These are phyloP conservation scores for Pempheris klunzingeri DNA, from an alignment of 2,797 vertebrate species.

Conservation along the genomic window DNA sequence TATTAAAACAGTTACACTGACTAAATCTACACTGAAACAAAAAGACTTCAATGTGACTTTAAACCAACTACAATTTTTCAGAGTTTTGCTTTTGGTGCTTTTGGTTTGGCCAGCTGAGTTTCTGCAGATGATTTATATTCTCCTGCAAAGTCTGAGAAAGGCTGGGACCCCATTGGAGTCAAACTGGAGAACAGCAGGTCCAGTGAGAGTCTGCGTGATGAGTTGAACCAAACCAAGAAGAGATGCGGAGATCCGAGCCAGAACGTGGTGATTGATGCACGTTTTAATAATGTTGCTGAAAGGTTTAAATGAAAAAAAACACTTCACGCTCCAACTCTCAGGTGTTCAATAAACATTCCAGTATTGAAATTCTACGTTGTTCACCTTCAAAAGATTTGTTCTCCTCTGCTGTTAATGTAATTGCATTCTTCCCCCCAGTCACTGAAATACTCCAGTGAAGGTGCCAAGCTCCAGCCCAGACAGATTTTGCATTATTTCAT, in stretches of 20 bases:
- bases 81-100: not conserved
- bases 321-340: constrained; percentile 29
- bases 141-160: constrained; percentile 20
- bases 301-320: constrained; percentile 41
- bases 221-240: constrained; percentile 3
- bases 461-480: constrained; percentile 40
- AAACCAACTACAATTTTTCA: too few species aligned
- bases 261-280: constrained; percentile 29
- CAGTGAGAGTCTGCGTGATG: constrained; percentile 32
- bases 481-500: constrained; percentile 57
- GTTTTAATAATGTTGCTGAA: constrained; percentile 34
- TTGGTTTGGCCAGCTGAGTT: not conserved
- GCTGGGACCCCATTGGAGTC: constrained; percentile 24
- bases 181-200: constrained; percentile 18
- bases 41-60: too few species aligned
- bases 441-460: constrained; percentile 54
- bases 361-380: constrained; percentile 66
- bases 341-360: constrained; percentile 54
- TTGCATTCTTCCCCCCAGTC: constrained; percentile 68
- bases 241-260: constrained; percentile 11
- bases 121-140: not conserved
- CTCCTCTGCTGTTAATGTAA: constrained; percentile 70
- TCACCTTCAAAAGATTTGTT: constrained; percentile 71
- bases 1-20: too few species aligned
- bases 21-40: too few species aligned